These are phyloP conservation scores for Microctonus brassicae DNA, from an alignment of 2,888 invertebrate species.

Conservation along the genomic window DNA sequence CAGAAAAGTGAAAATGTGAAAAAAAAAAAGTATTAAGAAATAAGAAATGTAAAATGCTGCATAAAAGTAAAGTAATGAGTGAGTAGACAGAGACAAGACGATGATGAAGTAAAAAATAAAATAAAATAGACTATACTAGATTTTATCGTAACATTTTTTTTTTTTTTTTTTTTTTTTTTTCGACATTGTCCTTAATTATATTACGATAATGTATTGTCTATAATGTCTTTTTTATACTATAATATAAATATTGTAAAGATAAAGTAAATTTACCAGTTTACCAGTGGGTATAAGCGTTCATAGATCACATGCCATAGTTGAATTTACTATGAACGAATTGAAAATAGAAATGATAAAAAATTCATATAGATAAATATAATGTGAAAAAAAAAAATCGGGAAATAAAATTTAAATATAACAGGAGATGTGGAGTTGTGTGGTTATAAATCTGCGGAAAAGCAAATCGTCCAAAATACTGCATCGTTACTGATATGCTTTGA, in stretches of 20 bases:
- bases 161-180: slow-evolving; percentile 50
- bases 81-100: slow-evolving; percentile 10
- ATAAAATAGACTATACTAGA: slow-evolving; percentile 26
- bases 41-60: not conserved
- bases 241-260: slow-evolving; percentile 12
- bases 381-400: not conserved
- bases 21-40: not conserved
- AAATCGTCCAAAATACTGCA: slow-evolving; percentile 6
- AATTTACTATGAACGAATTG: slow-evolving; percentile 44
- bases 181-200: slow-evolving; percentile 50
- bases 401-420: slow-evolving; percentile 1
- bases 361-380: not conserved
- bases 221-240: slow-evolving; percentile 50
- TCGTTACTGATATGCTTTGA: slow-evolving; percentile 24
- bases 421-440: slow-evolving; percentile 19
- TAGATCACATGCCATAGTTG: slow-evolving; percentile 33
- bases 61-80: not conserved
- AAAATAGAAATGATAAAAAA: slow-evolving; percentile 28
- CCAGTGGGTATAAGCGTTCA: slow-evolving; percentile 26
- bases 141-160: slow-evolving; percentile 47
- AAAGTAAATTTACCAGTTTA: slow-evolving; percentile 46
- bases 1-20: not conserved
- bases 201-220: slow-evolving; percentile 40
- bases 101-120: slow-evolving; percentile 9
- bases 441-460: slow-evolving; percentile 5